phyloP scores from a whole-genome alignment of 2,113 vertebrate genomes.

The Tichodroma muraria region DNA sequence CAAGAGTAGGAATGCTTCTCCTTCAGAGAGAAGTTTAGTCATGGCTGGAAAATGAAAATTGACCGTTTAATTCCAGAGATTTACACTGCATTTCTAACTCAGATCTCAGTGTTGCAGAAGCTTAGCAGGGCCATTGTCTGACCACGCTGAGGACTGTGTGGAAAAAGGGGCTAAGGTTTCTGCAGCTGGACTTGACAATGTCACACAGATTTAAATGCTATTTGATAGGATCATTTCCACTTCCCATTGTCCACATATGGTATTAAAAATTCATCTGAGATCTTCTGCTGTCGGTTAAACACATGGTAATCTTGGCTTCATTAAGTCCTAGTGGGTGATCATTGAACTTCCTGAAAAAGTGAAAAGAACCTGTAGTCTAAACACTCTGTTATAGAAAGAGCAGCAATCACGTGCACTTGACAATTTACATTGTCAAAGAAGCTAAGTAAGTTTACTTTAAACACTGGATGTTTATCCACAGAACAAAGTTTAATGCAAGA shows the following conservation, averaged over 20 bases:
- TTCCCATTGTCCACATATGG: accelerated
- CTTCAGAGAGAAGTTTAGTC: conserved; percentile 39
- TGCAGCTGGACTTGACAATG: conserved; percentile 9
- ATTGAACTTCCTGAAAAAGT: not conserved
- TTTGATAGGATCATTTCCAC: not conserved
- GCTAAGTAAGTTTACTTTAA: not conserved
- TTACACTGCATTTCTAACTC: conserved; percentile 51
- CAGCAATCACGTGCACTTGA: not conserved
- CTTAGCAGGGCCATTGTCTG: conserved; percentile 35
- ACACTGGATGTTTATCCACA: not conserved
- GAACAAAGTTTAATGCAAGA: not conserved
- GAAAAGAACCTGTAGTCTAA: not conserved
- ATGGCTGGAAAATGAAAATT: conserved; percentile 52
- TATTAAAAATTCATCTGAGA: not conserved
- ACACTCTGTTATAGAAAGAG: not conserved
- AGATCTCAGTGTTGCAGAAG: not conserved
- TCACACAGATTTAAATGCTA: not conserved
- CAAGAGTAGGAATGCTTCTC: not conserved
- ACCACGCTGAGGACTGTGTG: not conserved
- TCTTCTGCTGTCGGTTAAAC: not conserved
- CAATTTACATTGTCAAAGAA: not conserved
- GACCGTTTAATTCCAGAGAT: conserved; percentile 57
- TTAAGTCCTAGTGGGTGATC: not conserved
- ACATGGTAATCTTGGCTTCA: not conserved
- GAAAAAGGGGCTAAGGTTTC: conserved; percentile 12